These are phyloP conservation scores for Rhadinocentrus ornatus DNA, from an alignment of 2,797 vertebrate species.

Conservation along the genomic window DNA sequence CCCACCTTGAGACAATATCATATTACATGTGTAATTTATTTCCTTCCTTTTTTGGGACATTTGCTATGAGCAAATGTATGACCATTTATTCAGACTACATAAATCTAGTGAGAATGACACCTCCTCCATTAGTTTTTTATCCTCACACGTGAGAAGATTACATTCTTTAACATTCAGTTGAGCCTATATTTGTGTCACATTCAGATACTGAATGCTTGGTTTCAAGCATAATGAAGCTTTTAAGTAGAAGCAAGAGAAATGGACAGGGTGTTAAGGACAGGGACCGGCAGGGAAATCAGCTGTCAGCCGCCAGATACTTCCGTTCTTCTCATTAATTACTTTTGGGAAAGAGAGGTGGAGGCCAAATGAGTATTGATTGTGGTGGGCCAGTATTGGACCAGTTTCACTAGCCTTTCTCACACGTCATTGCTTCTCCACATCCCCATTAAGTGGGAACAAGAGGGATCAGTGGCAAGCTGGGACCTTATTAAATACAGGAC, in stretches of 20 bases:
- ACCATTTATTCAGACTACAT: background rate
- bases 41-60: too few relatives aligned
- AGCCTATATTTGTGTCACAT: constrained; percentile 51
- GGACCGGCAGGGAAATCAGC: constrained; percentile 76
- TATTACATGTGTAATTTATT: background rate
- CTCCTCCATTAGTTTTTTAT: constrained; percentile 14
- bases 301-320: constrained; percentile 78
- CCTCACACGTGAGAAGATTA: constrained; percentile 20
- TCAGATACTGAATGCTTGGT: constrained; percentile 56
- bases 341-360: constrained; percentile 72
- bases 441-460: constrained; percentile 82
- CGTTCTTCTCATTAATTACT: constrained; percentile 83
- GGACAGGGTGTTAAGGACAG: constrained; percentile 71
- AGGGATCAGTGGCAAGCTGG: constrained; percentile 71
- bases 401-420: constrained; percentile 75
- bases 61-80: background rate
- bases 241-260: constrained; percentile 69
- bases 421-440: constrained; percentile 79
- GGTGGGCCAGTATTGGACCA: constrained; percentile 63
- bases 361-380: constrained; percentile 85
- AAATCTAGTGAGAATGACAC: background rate
- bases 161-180: constrained; percentile 34
- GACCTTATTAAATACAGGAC: constrained; percentile 78
- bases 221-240: constrained; percentile 77
- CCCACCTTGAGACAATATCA: constrained; percentile 1